These are phyloP conservation scores for Melanotaenia maccullochi DNA, from an alignment of 2,797 vertebrate genomes.

Conservation along the genomic window DNA sequence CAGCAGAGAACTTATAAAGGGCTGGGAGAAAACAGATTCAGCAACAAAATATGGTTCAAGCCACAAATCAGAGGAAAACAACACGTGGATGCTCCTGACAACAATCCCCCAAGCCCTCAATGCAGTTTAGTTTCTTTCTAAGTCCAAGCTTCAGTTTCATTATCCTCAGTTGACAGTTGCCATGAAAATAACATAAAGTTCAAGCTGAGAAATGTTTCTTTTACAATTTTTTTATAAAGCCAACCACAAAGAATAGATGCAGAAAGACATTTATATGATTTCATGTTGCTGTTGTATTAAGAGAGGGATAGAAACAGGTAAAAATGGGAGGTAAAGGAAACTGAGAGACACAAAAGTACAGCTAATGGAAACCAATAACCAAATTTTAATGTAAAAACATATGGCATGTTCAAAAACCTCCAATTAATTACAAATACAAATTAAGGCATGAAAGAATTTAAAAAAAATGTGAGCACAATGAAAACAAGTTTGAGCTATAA, in stretches of 20 bases:
- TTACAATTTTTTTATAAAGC: not conserved
- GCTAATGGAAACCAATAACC: conserved; percentile 2
- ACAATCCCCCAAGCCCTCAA: not conserved
- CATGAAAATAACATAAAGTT: not conserved
- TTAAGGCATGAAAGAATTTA: not conserved
- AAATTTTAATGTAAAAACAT: not conserved
- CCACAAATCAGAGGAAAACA: conserved; percentile 16
- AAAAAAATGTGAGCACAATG: not conserved
- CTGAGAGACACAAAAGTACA: not conserved
- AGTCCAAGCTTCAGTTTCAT: not conserved
- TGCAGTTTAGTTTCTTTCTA: not conserved
- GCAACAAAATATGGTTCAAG: conserved; percentile 3
- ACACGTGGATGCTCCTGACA: not conserved
- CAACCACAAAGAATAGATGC: not conserved
- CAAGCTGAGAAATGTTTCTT: not conserved
- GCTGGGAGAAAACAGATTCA: not conserved
- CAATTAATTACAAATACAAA: conserved; percentile 3
- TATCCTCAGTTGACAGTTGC: not conserved
- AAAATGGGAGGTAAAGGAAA: no score
- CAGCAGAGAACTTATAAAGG: not conserved
- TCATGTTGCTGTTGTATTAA: conserved; percentile 17
- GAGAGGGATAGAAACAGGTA: conserved; percentile 1
- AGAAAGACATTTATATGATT: not conserved
- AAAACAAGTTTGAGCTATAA: not conserved
- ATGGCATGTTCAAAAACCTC: not conserved